Conservation (phyloP, 2,113 vertebrate genomes). For the Fregata magnificens region DNA sequence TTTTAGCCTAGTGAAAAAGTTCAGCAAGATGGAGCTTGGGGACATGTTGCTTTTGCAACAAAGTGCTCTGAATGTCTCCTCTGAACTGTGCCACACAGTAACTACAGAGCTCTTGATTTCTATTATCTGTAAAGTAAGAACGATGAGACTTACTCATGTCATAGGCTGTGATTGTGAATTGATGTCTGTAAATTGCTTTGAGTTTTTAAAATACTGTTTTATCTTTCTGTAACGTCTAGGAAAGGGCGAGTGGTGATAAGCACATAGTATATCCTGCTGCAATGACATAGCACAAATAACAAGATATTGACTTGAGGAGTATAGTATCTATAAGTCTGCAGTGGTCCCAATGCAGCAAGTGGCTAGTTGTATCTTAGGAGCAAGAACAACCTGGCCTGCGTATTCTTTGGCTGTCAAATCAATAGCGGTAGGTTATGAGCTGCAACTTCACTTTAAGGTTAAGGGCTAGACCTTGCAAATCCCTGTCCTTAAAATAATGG, state of each 20-base stretch:
- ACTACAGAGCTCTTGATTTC: background rate
- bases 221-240: background rate
- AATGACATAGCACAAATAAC: no score
- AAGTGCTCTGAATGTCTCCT: background rate
- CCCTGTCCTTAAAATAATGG: background rate
- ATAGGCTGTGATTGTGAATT: background rate
- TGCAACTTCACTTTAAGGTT: background rate
- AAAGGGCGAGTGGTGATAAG: background rate
- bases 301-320: background rate
- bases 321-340: background rate
- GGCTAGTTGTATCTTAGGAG: background rate
- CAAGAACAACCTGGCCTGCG: background rate
- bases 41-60: background rate
- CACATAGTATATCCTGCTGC: background rate
- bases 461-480: background rate
- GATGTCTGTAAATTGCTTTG: background rate
- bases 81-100: background rate
- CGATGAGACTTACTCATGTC: background rate
- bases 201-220: background rate
- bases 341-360: background rate
- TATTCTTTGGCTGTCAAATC: background rate
- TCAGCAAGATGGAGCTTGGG: background rate
- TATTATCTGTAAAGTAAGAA: background rate
- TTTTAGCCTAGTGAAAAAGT: background rate
- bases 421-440: background rate